Conservation (phyloP, 2,113 vertebrate genomes). For the Myxocyprinus asiaticus region DNA sequence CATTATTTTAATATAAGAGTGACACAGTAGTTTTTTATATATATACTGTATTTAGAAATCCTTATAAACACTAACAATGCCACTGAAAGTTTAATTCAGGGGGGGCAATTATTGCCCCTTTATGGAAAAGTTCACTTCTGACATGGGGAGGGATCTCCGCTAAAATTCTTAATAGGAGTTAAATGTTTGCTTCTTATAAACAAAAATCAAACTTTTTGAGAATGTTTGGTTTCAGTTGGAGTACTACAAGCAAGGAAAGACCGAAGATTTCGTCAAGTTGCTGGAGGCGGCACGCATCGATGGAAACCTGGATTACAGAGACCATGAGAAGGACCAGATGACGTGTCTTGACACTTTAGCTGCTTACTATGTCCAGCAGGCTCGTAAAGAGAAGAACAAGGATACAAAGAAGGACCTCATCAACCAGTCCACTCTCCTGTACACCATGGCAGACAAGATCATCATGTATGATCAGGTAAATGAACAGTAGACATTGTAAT, state of each 20-base stretch:
- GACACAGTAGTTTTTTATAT: too few species aligned
- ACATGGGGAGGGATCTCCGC: too few species aligned
- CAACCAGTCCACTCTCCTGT: conserved; percentile 94
- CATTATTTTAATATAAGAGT: too few species aligned
- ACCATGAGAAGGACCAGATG: conserved; percentile 99
- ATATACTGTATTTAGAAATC: too few species aligned
- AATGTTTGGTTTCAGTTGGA: conserved; percentile 81
- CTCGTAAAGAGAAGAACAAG: conserved; percentile 97
- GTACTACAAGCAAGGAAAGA: conserved; percentile 99
- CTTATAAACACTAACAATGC: too few species aligned
- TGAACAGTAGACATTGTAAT: background rate
- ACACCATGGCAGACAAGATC: conserved; percentile 99
- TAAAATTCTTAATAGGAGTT: too few species aligned
- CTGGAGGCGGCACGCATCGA: conserved; percentile 97
- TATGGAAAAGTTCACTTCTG: too few species aligned
- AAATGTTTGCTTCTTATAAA: background rate
- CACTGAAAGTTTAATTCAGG: too few species aligned
- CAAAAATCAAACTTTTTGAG: background rate
- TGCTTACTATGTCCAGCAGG: conserved; percentile 98
- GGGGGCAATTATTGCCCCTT: too few species aligned
- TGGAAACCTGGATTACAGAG: conserved; percentile 97
- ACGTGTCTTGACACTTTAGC: conserved; percentile 96
- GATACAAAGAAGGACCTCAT: conserved; percentile 99
- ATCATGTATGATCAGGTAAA: conserved; percentile 99
- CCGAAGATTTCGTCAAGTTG: conserved; percentile 97